Evolutionary conservation across 2,113 vertebrate species (phyloP).

Genomic region (Cynopterus brachyotis): DNA sequence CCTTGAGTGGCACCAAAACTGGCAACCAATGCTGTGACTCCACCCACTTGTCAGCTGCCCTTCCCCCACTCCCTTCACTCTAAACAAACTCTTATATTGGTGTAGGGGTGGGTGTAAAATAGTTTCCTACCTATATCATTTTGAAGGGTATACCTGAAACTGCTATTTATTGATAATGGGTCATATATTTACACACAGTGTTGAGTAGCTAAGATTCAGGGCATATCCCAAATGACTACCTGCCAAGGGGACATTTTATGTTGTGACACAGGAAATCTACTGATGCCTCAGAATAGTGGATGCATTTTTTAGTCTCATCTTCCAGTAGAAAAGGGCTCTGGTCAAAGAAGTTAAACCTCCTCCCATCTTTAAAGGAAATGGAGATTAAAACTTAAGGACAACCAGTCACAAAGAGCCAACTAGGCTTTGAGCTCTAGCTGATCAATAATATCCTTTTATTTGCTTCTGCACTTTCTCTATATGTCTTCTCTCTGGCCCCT

Average conservation of each 20-base stretch:
- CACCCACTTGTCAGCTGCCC: accelerated
- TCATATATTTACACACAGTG: neutral
- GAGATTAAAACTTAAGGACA: neutral
- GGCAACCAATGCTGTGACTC: neutral
- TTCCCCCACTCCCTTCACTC: neutral
- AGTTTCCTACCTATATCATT: neutral
- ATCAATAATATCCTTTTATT: neutral
- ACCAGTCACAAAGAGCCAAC: neutral
- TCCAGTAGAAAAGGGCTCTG: neutral
- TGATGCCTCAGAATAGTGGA: neutral
- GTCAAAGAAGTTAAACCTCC: neutral
- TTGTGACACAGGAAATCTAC: neutral
- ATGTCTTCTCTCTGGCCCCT: neutral
- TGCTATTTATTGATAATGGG: neutral
- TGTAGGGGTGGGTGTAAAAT: neutral
- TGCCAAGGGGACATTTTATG: neutral
- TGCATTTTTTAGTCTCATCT: neutral
- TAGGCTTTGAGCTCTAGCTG: neutral
- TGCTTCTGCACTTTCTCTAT: neutral
- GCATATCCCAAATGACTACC: neutral
- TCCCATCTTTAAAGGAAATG: neutral
- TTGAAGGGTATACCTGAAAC: neutral
- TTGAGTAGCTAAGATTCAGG: neutral
- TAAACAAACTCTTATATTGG: neutral
- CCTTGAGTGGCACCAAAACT: neutral